Conservation (phyloP, 30 jellyfish, hydroid and myxozoan species). For the Rhopilema esculentum region DNA sequence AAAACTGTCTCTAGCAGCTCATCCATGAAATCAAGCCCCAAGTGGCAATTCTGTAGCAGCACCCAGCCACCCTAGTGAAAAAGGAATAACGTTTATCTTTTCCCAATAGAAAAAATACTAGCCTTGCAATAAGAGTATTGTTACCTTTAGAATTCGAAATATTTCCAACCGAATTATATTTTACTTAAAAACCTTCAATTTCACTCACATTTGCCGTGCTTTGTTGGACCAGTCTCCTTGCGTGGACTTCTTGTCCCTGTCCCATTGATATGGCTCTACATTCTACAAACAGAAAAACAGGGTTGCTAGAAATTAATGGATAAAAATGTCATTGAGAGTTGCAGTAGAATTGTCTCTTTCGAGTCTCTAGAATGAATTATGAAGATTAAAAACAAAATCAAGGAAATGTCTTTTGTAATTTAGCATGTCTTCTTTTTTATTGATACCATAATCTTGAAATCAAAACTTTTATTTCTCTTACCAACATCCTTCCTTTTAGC, state of each 20-base stretch:
- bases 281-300: slow-evolving; percentile 33
- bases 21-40: slow-evolving; percentile 96
- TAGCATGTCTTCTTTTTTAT: no score
- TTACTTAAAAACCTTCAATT: neutral
- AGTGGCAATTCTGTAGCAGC: slow-evolving; percentile 92
- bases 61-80: slow-evolving; percentile 96
- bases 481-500: slow-evolving; percentile 85
- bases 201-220: slow-evolving; percentile 79
- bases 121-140: no score
- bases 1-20: slow-evolving; percentile 82
- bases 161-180: no score
- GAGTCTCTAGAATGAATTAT: no score
- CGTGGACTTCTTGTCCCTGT: slow-evolving; percentile 98
- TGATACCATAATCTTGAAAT: neutral
- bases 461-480: neutral
- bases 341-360: no score
- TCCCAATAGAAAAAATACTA: no score
- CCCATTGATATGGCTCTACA: slow-evolving; percentile 99
- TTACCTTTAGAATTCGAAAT: no score
- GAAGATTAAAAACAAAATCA: no score
- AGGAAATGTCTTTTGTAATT: no score
- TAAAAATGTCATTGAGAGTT: no score
- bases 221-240: slow-evolving; percentile 91
- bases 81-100: neutral
- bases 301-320: no score